These are phyloP conservation scores for Phoenicopterus ruber DNA, from an alignment of 2,113 vertebrate species.

Conservation along the genomic window DNA sequence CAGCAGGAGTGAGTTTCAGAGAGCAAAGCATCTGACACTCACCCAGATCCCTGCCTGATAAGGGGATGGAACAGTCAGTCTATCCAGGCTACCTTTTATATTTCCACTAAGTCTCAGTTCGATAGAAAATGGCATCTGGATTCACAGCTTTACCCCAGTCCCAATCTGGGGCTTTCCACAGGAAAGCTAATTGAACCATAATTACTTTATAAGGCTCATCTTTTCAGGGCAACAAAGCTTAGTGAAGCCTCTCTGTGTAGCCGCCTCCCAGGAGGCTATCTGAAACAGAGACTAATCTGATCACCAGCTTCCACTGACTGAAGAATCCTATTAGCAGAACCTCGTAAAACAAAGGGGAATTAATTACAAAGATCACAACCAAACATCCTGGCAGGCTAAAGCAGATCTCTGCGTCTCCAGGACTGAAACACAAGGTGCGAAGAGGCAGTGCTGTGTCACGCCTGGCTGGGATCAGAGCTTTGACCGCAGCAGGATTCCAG, in stretches of 20 bases:
- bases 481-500: neutral
- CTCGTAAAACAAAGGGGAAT: slow-evolving; percentile 15
- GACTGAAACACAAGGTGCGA: neutral
- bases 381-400: slow-evolving; percentile 4
- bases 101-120: neutral
- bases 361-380: slow-evolving; percentile 19
- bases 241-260: neutral
- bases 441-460: neutral
- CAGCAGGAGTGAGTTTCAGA: neutral
- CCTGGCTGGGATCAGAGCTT: neutral
- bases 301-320: neutral
- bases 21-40: neutral
- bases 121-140: neutral
- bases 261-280: neutral
- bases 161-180: neutral
- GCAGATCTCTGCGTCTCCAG: neutral
- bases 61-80: neutral
- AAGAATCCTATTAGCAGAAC: slow-evolving; percentile 23
- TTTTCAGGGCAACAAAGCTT: slow-evolving; percentile 8
- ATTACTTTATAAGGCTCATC: neutral
- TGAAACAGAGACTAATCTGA: slow-evolving; percentile 42
- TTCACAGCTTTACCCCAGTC: neutral
- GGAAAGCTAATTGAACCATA: slow-evolving; percentile 5
- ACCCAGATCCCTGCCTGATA: neutral
- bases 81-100: neutral